These are phyloP conservation scores for Mesorhabditis belari DNA, from an alignment of 2,888 invertebrate species.

Conservation along the genomic window DNA sequence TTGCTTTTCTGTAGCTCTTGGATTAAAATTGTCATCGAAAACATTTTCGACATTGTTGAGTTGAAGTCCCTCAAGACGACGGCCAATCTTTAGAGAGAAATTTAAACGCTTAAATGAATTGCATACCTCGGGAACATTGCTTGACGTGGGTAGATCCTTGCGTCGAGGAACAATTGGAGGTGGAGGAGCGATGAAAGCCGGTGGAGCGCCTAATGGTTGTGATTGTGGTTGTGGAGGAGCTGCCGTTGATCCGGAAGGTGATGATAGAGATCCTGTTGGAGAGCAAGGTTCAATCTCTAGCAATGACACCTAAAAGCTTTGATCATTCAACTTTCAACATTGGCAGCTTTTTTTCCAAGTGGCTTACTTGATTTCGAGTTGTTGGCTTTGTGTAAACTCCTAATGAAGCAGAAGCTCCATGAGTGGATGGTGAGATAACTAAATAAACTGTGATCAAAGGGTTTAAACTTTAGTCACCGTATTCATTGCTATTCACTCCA, in stretches of 20 bases:
- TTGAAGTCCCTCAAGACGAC: conserved; percentile 59
- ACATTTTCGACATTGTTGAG: conserved; percentile 62
- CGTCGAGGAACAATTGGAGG: conserved; percentile 29
- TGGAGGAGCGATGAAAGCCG: conserved; percentile 10
- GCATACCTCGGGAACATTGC: neutral
- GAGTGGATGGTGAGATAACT: no score
- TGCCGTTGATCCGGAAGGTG: no score
- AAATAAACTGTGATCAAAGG: neutral
- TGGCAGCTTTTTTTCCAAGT: no score
- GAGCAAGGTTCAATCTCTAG: no score
- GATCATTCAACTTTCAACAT: no score
- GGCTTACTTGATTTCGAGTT: no score
- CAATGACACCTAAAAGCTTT: no score
- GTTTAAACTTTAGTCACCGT: neutral
- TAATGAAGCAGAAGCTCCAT: no score
- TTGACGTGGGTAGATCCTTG: neutral
- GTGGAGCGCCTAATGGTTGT: neutral
- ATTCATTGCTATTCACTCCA: neutral
- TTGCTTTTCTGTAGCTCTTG: conserved; percentile 63
- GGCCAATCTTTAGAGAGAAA: conserved; percentile 43
- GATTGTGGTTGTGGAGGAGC: conserved; percentile 4
- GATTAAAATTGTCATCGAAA: conserved; percentile 68
- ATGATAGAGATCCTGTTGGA: no score
- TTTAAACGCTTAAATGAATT: neutral
- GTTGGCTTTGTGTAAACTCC: no score